Percentiles rank a stretch among this genome's conserved stretches.
phyloP scores from a whole-genome alignment of 2,797 vertebrate species.

The Arctocebus calabarensis region DNA sequence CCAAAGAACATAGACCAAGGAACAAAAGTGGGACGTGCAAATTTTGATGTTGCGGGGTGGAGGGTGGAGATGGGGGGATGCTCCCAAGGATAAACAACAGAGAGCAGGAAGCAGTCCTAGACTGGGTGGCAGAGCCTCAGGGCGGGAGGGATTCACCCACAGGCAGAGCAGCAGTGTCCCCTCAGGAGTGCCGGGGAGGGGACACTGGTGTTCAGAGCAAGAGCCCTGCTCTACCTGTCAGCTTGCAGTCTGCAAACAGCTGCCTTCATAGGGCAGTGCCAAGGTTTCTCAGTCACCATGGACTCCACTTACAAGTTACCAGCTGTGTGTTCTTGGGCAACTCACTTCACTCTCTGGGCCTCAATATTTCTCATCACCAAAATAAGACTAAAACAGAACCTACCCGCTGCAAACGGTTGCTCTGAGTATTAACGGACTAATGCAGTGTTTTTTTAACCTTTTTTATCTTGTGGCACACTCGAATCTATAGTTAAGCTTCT shows the following conservation, averaged over 20 bases:
- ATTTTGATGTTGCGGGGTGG: not conserved
- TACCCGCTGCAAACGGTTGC: not conserved
- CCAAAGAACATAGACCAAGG: not conserved
- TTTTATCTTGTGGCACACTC: too few species aligned
- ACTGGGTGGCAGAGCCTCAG: too few species aligned
- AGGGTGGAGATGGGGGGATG: too few species aligned
- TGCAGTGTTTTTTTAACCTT: too few species aligned
- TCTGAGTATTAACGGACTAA: not conserved
- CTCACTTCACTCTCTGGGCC: not conserved
- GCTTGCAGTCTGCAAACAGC: not conserved
- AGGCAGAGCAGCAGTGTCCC: not conserved
- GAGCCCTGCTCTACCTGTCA: not conserved
- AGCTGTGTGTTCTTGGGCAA: not conserved
- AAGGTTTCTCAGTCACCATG: too few species aligned
- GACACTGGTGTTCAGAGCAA: not conserved
- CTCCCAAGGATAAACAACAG: not conserved
- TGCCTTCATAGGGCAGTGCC: accelerated
- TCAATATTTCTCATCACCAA: not conserved
- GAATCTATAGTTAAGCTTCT: too few species aligned
- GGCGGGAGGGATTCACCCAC: not conserved
- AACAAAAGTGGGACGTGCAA: not conserved
- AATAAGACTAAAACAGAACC: not conserved
- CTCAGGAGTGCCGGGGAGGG: not conserved
- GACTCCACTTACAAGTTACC: not conserved
- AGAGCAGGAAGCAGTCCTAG: not conserved